Base-by-base conservation (phyloP, 2,113 vertebrate genomes). In the Oncorhynchus masou region DNA sequence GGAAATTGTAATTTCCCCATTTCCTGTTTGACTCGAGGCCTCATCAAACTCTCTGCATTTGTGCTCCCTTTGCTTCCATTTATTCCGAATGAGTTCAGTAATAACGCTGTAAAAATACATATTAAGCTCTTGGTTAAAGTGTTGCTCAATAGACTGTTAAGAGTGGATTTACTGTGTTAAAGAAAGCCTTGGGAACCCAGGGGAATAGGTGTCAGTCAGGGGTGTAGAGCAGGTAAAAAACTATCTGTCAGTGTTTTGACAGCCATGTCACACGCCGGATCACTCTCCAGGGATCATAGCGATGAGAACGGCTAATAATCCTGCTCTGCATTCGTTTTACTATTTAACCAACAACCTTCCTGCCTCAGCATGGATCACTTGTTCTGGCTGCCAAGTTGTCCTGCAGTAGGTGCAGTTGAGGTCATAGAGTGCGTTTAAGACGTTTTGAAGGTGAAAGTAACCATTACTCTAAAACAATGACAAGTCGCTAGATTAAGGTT, bases 231-330 rank as follows among this genome's bases (percentile, higher is more conserved):
- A 80, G 79, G 85, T 88, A 81, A 90, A 85, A 85, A 85, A 86
- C 74, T 85, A 86, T 86, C 86, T 87, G 85, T 83, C 84, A 80
- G 79, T 90, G 87, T 90, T 91, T 91, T 92, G 90, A 91, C 87
- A 89, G 86, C 78, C 81, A 84, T 88, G 88, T 92, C 87, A 91
- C 88, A 88, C 25, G 68, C 74, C 25, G 16, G 81, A 87, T 91
- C 84, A 73, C 85, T 92, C 89, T 89, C 90, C 5, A 75, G 90
- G 90, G 90, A 90, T 80, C 72, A 76, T 29, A 1, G 66, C 73
- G 68, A 84, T 85, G 84, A 89, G 73, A 85, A 76, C 81, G 85
- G 51, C 83, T 86, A 80, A 91, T 91, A 90, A 88, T 79, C 78
- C 78, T 76, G 69, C 74, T 68, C 24, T 79, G 83, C 78, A 80